Percentiles rank a stretch among this genome's conserved stretches.
Conservation (phyloP, 2,113 vertebrate species). For the Oreochromis niloticus region DNA sequence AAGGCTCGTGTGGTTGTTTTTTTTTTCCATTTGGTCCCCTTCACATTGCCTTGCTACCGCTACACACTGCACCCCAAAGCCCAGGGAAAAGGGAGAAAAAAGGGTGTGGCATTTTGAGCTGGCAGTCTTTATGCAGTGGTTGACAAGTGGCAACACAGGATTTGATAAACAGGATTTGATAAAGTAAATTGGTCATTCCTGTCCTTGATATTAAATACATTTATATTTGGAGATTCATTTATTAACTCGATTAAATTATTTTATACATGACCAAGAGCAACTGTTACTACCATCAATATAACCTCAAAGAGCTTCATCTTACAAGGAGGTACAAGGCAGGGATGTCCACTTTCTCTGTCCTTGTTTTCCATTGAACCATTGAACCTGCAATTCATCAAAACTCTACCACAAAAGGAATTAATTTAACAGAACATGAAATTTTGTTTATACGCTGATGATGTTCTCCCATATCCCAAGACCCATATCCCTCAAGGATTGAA, state of each 20-base stretch:
- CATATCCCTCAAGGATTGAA: background rate
- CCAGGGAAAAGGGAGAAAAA: accelerated
- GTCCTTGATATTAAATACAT: background rate
- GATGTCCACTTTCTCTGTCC: background rate
- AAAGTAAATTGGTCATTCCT: background rate
- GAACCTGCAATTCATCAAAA: background rate
- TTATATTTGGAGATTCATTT: background rate
- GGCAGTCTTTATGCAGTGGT: background rate
- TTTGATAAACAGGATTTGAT: background rate
- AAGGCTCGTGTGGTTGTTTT: too few species aligned
- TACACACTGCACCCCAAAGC: too few species aligned
- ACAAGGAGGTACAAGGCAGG: background rate
- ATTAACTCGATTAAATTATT: background rate
- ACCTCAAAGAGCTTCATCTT: background rate
- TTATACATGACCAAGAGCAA: background rate
- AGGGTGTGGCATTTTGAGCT: background rate
- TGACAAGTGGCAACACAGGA: background rate
- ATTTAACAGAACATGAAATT: background rate
- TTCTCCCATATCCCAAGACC: background rate
- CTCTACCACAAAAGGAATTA: background rate
- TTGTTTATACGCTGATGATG: background rate
- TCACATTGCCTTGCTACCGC: too few species aligned
- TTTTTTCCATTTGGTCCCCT: too few species aligned
- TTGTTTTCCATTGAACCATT: background rate
- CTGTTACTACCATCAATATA: too few species aligned